phyloP scores from a whole-genome alignment of 2,797 vertebrate genomes.

The Ammospiza maritima region DNA sequence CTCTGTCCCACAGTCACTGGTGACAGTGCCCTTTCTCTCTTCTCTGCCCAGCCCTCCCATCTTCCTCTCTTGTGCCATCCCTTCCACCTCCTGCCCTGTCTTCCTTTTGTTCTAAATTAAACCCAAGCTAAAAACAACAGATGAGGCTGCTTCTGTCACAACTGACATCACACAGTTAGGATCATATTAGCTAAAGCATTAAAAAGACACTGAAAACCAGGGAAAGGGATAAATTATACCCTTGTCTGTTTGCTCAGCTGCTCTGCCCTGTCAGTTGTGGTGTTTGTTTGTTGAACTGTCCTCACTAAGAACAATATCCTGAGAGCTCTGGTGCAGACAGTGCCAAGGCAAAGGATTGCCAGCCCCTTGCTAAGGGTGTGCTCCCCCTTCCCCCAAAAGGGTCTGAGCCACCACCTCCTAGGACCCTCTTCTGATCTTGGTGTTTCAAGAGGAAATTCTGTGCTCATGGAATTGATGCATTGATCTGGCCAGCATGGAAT shows the following conservation, averaged over 20 bases:
- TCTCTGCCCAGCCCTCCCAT: background rate
- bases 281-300: conserved; percentile 56
- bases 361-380: background rate
- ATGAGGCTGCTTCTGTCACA: background rate
- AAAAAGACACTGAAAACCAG: conserved; percentile 56
- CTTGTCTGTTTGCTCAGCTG: conserved; percentile 67
- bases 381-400: background rate
- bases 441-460: background rate
- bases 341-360: background rate
- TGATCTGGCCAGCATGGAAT: background rate
- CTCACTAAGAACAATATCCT: background rate
- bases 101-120: conserved; percentile 5
- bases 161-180: background rate
- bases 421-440: background rate
- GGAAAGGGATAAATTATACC: conserved; percentile 37
- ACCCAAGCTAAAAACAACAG: conserved; percentile 1
- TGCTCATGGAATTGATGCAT: background rate
- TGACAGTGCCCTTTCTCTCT: background rate
- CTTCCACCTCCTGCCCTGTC: background rate
- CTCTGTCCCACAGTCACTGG: background rate
- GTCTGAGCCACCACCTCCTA: background rate
- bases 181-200: conserved; percentile 39
- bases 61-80: background rate
- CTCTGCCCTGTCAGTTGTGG: conserved; percentile 37
- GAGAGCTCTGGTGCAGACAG: background rate